Evolutionary conservation across 1,140 invertebrate species (phyloP), one percentile per base, ranked within the genome.

Genomic region (Rhagoletis zephyria): DNA sequence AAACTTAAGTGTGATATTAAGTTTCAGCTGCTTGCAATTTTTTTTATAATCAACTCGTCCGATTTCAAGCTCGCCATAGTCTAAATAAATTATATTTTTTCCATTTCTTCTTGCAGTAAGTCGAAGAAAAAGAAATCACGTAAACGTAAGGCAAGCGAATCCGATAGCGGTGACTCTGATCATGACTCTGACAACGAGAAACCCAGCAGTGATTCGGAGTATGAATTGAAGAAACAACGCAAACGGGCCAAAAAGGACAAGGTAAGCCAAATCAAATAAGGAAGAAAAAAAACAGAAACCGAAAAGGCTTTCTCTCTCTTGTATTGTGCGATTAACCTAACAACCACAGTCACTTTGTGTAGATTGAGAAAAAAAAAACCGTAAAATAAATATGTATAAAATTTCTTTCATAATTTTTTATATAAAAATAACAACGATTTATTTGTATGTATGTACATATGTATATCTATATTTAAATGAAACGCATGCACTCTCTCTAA

Each of bases 101-200:
- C 30, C 59, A 51, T 74, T 81, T 30, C 92, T 88, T 91, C 90
- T 92, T 92, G 90, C 91, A 92, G 91, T 90, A 93, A 92, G 67
- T 92, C 92, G 87, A 95, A 95, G 92, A 95, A 94, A 92, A 95
- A 95, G 89, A 93, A 94, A 60, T 94, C 94, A 10, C 94, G 93
- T 51, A 93, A 93, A 88, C 92, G 90, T 60, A 91, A 92, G 42
- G 88, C 89, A 64, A 93, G 94, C 85, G 91, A 89, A 59, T 90
- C 90, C 12, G 93, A 93, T 85, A 93, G 93, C 19, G 93, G 93
- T 42, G 89, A 88, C 86, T 91, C 85, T 88, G 90, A 88, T 87
- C 89, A 91, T 87, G 89, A 91, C 14, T 91, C 89, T 14, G 94
- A 94, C 63, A 93, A 93, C 88, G 94, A 94, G 86, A 92, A 91